A percentile compares a stretch with the other conserved stretches of the same genome.
phyloP scores from a whole-genome alignment of 2,797 vertebrate genomes.

The Meda fulgida region DNA sequence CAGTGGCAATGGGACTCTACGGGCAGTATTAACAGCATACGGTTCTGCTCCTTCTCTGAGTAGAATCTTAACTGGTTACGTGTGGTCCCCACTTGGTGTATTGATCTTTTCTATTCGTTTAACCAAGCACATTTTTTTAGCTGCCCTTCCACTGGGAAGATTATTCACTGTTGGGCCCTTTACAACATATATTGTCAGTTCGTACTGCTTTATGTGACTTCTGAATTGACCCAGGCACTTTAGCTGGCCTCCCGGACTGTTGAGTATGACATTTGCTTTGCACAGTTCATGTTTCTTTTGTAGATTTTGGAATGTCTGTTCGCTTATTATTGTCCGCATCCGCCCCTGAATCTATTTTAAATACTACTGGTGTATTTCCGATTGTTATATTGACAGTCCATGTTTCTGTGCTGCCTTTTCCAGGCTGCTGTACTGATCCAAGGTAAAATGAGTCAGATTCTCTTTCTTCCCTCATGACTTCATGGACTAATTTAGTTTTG shows the following conservation, averaged over 20 bases:
- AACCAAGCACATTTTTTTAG: not conserved
- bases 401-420: not conserved
- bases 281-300: not conserved
- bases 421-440: not conserved
- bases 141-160: not conserved
- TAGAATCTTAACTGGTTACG: not conserved
- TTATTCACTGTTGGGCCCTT: not conserved
- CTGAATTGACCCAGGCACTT: not conserved
- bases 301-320: not conserved
- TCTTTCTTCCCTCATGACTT: not conserved
- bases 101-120: not conserved
- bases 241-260: conserved; percentile 9
- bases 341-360: not conserved
- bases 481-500: not conserved
- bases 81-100: not conserved
- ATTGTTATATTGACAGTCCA: not conserved
- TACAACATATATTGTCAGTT: not conserved
- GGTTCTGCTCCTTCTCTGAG: not conserved
- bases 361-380: not conserved
- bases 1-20: not conserved
- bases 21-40: not conserved
- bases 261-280: not conserved
- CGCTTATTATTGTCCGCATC: not conserved
- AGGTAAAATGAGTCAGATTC: not conserved
- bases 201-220: not conserved